phyloP scores from a whole-genome alignment of 2,113 vertebrate genomes.

The Brienomyrus longianalis region DNA sequence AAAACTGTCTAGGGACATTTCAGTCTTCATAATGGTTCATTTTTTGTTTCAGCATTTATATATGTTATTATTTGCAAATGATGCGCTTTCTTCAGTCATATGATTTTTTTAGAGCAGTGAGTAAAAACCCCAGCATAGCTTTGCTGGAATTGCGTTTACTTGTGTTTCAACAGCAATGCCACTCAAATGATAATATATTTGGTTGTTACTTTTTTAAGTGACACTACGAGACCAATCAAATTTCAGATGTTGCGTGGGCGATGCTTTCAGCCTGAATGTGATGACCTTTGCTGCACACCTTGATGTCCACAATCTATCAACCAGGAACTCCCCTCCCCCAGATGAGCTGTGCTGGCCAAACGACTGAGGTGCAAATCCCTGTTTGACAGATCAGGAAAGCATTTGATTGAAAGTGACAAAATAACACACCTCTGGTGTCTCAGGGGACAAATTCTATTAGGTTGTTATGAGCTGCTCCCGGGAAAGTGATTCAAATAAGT shows the following conservation, averaged over 20 bases:
- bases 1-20: not conserved
- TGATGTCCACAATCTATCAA: constrained; percentile 35
- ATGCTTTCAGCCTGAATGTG: constrained; percentile 20
- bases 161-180: not conserved
- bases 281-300: constrained; percentile 46
- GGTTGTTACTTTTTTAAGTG: not conserved
- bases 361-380: constrained; percentile 35
- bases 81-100: not conserved
- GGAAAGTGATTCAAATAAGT: constrained; percentile 25
- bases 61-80: not conserved
- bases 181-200: not conserved
- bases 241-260: not conserved
- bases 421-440: constrained; percentile 52
- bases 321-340: constrained; percentile 13
- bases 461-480: constrained; percentile 39
- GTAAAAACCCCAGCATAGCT: not conserved
- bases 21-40: not conserved
- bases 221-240: not conserved
- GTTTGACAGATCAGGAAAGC: constrained; percentile 32
- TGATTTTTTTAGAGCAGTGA: not conserved
- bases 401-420: constrained; percentile 61
- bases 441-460: constrained; percentile 52
- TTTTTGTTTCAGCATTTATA: not conserved
- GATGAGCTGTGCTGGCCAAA: constrained; percentile 32
- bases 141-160: not conserved